phyloP scores from a whole-genome alignment of 2,797 vertebrate species.

The Smutsia gigantea region DNA sequence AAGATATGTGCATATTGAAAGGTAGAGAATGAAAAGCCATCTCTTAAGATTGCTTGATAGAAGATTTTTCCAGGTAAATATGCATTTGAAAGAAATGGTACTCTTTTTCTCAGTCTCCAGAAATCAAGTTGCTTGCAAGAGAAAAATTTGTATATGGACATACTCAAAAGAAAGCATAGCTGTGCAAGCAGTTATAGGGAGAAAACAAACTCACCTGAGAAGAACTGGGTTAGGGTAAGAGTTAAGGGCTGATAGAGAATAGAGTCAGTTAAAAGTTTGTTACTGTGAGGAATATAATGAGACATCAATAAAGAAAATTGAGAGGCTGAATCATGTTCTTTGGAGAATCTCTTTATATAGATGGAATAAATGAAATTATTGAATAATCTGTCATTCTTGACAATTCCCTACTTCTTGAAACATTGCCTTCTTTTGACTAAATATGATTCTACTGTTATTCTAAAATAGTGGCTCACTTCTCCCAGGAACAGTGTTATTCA shows the following conservation, averaged over 20 bases:
- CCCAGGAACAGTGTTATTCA: neutral
- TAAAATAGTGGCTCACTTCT: neutral
- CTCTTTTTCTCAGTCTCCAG: neutral
- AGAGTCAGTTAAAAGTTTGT: neutral
- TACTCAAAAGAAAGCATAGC: neutral
- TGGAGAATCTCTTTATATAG: slow-evolving; percentile 7
- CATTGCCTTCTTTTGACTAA: neutral
- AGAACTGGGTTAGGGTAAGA: neutral
- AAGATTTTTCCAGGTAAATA: neutral
- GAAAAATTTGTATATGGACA: neutral
- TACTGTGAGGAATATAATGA: neutral
- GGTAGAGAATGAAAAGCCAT: neutral
- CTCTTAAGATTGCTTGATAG: neutral
- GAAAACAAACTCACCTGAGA: neutral
- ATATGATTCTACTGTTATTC: neutral
- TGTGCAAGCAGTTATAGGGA: neutral
- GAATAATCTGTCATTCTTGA: neutral
- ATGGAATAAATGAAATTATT: neutral
- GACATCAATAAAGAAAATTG: neutral
- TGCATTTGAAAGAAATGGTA: neutral
- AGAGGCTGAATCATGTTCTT: neutral
- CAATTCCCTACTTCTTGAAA: neutral
- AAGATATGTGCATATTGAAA: neutral
- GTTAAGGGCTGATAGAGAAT: neutral
- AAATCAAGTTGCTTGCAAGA: neutral